A percentile compares a stretch with the other conserved stretches of the same genome.
phyloP scores from a whole-genome alignment of 53 echinoderm and acorn worm genomes.

The Echinarachnius parma region DNA sequence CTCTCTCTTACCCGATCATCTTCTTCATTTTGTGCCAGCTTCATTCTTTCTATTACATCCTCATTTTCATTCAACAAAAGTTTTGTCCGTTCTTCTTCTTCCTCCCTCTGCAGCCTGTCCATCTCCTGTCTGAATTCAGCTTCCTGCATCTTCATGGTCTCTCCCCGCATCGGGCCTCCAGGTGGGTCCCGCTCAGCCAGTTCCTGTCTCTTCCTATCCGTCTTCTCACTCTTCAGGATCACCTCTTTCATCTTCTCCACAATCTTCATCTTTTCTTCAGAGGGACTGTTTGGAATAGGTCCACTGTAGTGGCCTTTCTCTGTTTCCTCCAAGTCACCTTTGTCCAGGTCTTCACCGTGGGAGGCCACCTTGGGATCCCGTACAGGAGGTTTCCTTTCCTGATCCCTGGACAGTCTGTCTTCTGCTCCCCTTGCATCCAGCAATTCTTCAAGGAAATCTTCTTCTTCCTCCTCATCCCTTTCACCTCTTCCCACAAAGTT shows the following conservation, averaged over 20 bases:
- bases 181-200: conserved; percentile 2
- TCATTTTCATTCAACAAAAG: too few relatives aligned
- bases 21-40: too few relatives aligned
- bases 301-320: conserved; percentile 26
- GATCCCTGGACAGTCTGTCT: not conserved
- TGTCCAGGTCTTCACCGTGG: conserved; percentile 30
- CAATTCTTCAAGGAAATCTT: conserved; percentile 40
- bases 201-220: conserved; percentile 14
- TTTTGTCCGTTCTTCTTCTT: not conserved
- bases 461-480: conserved; percentile 26
- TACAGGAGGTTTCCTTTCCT: conserved; percentile 2
- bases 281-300: conserved; percentile 20
- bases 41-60: too few relatives aligned
- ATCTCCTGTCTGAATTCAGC: conserved; percentile 12
- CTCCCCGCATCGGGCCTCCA: conserved; percentile 23
- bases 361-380: conserved; percentile 28
- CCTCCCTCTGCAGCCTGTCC: not conserved
- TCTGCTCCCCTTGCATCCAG: conserved; percentile 19
- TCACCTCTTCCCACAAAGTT: too few relatives aligned
- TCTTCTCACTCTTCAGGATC: conserved; percentile 17
- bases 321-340: conserved; percentile 33
- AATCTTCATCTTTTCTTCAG: conserved; percentile 8
- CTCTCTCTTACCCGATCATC: too few relatives aligned
- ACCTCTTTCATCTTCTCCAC: conserved; percentile 8
- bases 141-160: conserved; percentile 21